Base-by-base conservation (phyloP, 2,888 invertebrate species). In the Chalcosyrphus nemorum region DNA sequence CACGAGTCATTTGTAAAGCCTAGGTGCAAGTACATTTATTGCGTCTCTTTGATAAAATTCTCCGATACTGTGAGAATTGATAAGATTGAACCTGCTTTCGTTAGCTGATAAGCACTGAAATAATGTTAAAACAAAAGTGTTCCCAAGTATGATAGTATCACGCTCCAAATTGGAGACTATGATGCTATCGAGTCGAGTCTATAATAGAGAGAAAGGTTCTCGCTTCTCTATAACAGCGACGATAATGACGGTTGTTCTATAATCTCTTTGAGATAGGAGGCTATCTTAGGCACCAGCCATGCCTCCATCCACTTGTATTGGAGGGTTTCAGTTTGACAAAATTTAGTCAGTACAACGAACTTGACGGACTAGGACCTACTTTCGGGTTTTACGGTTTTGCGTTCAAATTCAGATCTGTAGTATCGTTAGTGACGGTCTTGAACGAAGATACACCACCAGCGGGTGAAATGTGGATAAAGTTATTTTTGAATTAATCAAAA, bases 251-350 rank as follows among this genome's bases (percentile, higher is more conserved):
- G 0, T n/a, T 35, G 56, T n/a, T 15, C 35, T 35, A 47, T 72
- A 81, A 81, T 81, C 81, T 50, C 38, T 41, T 41, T 7, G 17
- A 68, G 82, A 82, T 82, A 82, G 78, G 68, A 7, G 13, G 29
- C 24, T 43, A 54, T 47, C 43, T 71, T 32, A 47, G 43, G 19
- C 27, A 45, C 43, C 41, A 43, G 13, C 38, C 21, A 52, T 13
- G 59, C 56, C 70, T 50, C 32, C 61, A 56, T n/a, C n/a, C n/a
- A n/a, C n/a, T n/a, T 77, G 71, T 61, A 72, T 72, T 61, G 45
- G 7, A 54, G 7, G 24, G 27, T 11, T 78, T 24, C 11, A 32
- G n/a, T 52, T 17, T 15, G 2, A 38, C 24, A 15, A 63, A 63
- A 56, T 72, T 82, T 72, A 82, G 78, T 82, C 63, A 21, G 72